Evolutionary conservation across 2,113 vertebrate species (phyloP), one percentile per base, ranked within the genome.

Genomic region (zebrafish (Danio rerio)): DNA sequence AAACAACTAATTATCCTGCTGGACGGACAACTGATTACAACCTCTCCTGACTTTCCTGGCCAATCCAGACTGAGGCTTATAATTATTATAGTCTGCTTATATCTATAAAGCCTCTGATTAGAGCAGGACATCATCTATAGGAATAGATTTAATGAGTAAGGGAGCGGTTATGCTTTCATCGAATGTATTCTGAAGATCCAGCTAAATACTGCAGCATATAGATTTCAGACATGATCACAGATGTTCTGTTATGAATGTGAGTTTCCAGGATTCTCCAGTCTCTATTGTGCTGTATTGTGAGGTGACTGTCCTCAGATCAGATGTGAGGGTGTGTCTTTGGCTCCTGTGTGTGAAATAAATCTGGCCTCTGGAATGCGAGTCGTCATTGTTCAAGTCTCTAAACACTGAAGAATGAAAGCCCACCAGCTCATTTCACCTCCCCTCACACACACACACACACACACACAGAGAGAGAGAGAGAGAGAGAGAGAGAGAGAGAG

Each of bases 291-390:
- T 59, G 56, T 50, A 50, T 50, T 62, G 1, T 61, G 73, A 62
- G n/a, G n/a, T n/a, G n/a, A n/a, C n/a, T n/a, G n/a, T 49, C 68
- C 45, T 75, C 40, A 15, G 11, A 21, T 70, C 68, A 70, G 68
- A 70, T 70, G 18, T 52, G 47, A 71, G 47, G 10, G 18, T 49
- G 45, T 9, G 62, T 20, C 56, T 76, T 13, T 62, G 56, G 56
- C 56, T 77, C 58, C 56, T 62, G 58, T 31, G 43, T 21, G 73
- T 20, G 58, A 62, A 62, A 77, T 77, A 77, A 77, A 77, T 77
- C 74, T 61, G 58, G 13, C 47, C 74, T 50, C 80, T 84, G 83
- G 85, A 88, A 89, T 90, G 83, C 47, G 73, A 87, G 80, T 77
- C 0, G 72, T 89, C 87, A 79, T 86, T 85, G 84, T 73, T 21